Base-by-base conservation (phyloP, 2,797 vertebrate species). In the Sebastes nivosus region DNA sequence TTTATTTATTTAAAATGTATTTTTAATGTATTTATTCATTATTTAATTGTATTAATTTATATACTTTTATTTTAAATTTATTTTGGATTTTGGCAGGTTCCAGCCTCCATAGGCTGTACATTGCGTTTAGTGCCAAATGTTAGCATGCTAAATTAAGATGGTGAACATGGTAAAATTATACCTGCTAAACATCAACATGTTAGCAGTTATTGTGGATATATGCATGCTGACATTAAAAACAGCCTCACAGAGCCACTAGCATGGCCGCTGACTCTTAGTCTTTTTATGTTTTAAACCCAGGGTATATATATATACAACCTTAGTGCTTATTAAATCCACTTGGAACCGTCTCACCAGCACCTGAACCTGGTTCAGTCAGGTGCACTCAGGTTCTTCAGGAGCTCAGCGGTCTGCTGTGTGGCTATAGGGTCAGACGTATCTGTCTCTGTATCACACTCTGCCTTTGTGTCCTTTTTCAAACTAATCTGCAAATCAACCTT, bases 21-120 rank as follows among this genome's bases (percentile, higher is more conserved):
- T 18, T 46, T 46, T 3, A 3, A 46, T 18, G 0, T 0, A 46
- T 46, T 46, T 18, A 46, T 46, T 46, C 0, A 46, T 46, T 1
- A 46, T 18, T 46, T 18, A 46, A 46, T 46, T 46, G 16, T 46
- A 8, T 46, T 20, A 1, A 46, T 46, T 46, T 46, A 8, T 46
- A 18, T 8, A 46, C 16, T 46, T 20, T 46, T 46, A 18, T 46
- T 20, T 8, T 2, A 0, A 38, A 8, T 46, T 8, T 46, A 46
- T 46, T 46, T 46, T 18, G 3, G 42, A 46, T 46, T 46, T 46
- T 20, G 42, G 16, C 0, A 46, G 16, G 42, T 46, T 46, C 0
- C 7, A 8, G 42, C 7, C 42, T 18, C 42, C 42, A 20, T 8
- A 46, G 42, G 7, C 42, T 18, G 42, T 46, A 46, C 16, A 58